A percentile compares a stretch with the other conserved stretches of the same genome.
phyloP scores from a whole-genome alignment of 2,113 vertebrate species.

The Struthio camelus region DNA sequence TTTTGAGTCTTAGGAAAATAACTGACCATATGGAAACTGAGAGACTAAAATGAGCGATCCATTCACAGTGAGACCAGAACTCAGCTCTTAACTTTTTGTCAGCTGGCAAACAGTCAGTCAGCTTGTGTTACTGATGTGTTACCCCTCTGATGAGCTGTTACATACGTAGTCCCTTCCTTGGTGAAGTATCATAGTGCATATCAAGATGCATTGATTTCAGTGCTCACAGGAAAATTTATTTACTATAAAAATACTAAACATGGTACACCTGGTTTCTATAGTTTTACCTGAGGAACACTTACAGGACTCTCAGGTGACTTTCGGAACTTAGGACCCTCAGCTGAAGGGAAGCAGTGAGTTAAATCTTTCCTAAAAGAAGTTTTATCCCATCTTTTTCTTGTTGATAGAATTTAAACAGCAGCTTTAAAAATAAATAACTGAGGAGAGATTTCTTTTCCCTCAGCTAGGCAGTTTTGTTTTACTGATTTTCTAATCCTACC shows the following conservation, averaged over 20 bases:
- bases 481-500: background rate
- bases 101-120: background rate
- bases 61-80: background rate
- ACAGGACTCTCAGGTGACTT: background rate
- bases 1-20: background rate
- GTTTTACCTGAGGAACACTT: background rate
- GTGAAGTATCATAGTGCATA: too few species aligned
- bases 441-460: background rate
- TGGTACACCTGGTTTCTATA: background rate
- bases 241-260: background rate
- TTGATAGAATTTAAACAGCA: background rate
- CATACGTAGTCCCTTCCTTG: background rate
- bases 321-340: background rate
- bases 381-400: background rate
- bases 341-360: background rate
- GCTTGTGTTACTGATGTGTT: background rate
- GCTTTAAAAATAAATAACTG: background rate
- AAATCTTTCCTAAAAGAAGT: background rate
- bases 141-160: background rate
- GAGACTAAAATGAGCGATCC: background rate
- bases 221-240: background rate
- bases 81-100: background rate
- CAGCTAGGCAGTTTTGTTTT: background rate
- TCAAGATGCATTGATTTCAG: background rate
- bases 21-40: background rate